These are phyloP conservation scores for Pangasius macronema DNA, from an alignment of 2,797 vertebrate species.

Conservation along the genomic window DNA sequence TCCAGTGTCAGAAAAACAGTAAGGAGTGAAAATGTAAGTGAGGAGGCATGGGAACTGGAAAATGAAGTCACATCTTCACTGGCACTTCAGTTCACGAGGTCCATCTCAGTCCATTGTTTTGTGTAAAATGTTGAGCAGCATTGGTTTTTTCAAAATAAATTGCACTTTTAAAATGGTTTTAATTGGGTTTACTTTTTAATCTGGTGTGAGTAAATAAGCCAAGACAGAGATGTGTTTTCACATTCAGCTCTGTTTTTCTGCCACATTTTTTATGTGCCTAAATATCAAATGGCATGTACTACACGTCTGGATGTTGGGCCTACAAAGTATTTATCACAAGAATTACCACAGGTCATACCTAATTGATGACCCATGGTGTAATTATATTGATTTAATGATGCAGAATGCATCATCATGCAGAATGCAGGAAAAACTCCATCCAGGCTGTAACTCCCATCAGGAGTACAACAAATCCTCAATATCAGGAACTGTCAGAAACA, in stretches of 20 bases:
- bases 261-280: not conserved
- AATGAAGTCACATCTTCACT: not conserved
- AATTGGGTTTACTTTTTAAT: not conserved
- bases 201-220: not conserved
- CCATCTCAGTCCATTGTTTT: not conserved
- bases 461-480: not conserved
- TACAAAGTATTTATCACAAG: not conserved
- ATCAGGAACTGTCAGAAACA: not conserved
- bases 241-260: not conserved
- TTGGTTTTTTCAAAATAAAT: not conserved
- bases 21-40: not conserved
- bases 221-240: not conserved
- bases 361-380: not conserved
- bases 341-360: not conserved
- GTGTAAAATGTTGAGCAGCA: not conserved
- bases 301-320: not conserved
- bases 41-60: not conserved
- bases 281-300: not conserved
- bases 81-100: not conserved
- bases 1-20: not conserved
- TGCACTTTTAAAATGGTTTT: not conserved
- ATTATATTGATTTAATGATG: not conserved
- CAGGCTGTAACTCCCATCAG: conserved; percentile 1
- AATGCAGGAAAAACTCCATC: not conserved
- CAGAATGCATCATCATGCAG: too few relatives aligned